These are phyloP conservation scores for Fulmarus glacialis DNA, from an alignment of 2,113 vertebrate genomes.

Conservation along the genomic window DNA sequence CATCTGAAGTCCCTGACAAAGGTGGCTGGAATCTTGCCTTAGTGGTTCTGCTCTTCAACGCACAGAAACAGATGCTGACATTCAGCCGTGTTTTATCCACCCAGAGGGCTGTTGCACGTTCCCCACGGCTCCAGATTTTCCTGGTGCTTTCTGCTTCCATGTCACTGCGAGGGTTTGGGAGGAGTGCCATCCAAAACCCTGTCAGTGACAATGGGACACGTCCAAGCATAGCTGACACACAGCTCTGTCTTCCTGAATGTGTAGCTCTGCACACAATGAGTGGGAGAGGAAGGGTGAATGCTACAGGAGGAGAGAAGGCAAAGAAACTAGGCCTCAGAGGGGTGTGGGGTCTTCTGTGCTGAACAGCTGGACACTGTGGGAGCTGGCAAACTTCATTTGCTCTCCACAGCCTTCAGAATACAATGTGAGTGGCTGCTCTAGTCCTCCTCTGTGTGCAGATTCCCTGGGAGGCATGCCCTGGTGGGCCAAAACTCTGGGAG, in stretches of 20 bases:
- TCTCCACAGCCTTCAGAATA: not conserved
- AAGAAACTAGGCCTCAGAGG: not conserved
- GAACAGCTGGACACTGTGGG: not conserved
- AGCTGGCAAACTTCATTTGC: not conserved
- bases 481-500: not conserved
- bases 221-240: not conserved
- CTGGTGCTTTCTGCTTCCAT: not conserved
- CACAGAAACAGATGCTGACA: constrained; percentile 41
- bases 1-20: constrained; percentile 49
- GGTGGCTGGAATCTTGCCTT: constrained; percentile 50
- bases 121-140: not conserved
- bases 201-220: not conserved
- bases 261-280: not conserved
- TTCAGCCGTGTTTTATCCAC: not conserved
- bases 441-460: not conserved
- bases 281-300: not conserved
- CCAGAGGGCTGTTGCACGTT: not conserved
- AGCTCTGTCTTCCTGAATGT: not conserved
- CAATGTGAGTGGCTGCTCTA: not conserved
- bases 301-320: not conserved
- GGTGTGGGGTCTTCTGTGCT: not conserved
- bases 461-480: not conserved
- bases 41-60: constrained; percentile 7
- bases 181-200: not conserved
- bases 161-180: not conserved